Base-by-base conservation (phyloP, 1,140 invertebrate genomes). In the Leptonema lineaticorne region DNA sequence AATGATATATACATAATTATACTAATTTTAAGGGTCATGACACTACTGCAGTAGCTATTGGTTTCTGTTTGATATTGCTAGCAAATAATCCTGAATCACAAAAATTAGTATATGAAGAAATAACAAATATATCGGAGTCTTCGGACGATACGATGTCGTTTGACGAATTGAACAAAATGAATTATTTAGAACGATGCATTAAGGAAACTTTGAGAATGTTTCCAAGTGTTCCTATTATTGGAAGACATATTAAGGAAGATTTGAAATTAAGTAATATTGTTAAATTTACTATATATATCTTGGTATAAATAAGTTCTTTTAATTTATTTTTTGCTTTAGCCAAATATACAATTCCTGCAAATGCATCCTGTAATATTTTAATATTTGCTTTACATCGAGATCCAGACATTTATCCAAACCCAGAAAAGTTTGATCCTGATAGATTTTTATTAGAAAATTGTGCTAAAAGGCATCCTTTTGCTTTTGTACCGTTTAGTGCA, bases 211-310 rank as follows among this genome's bases (percentile, higher is more conserved):
- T 90, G 9, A 75, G 89, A 27, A 74, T 91, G 0, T 92, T 86
- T 75, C 90, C 90, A 37, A 88, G 88, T 59, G 90, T 92, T 6
- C 89, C 89, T 5, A 82, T 89, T 67, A 86, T 92, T 75, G 85
- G 83, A 0, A 79, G 91, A 71, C 76, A 78, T 57, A 72, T 89
- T 11, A 79, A 75, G 29, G 84, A 90, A 73, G 87, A 88, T 67
- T 72, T 85, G 2, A 72, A 79, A 69, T 78, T 89, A 56, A 81
- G 87, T 88, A 80, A 76, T 45, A 45, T n/a, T 16, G 37, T n/a
- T 45, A n/a, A 45, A 45, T 45, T n/a, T n/a, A 45, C 11, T 45
- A n/a, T 45, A 16, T 45, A 3, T 9, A 45, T n/a, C 11, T 45
- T 45, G 11, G 37, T 45, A 45, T n/a, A 11, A 33, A 16, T 45